These are phyloP conservation scores for Antechinus flavipes DNA, from an alignment of 2,113 vertebrate species.

Conservation along the genomic window DNA sequence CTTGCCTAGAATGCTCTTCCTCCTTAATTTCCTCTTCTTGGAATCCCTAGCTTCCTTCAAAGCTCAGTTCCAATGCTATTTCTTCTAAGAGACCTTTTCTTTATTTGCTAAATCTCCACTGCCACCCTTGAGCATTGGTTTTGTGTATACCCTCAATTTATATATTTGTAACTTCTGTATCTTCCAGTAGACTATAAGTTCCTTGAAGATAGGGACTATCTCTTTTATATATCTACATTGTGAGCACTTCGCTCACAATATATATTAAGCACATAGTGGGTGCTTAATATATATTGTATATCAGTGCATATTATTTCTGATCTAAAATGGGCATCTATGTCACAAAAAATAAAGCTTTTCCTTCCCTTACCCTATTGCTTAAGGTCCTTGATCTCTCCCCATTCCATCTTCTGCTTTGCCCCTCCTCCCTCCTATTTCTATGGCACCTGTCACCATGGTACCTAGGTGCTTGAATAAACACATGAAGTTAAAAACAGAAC, in stretches of 20 bases:
- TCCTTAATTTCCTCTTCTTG: background rate
- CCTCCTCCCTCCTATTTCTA: slow-evolving; percentile 27
- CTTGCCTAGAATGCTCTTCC: background rate
- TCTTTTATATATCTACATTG: background rate
- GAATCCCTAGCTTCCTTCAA: background rate
- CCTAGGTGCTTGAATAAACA: slow-evolving; percentile 30
- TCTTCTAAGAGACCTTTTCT: background rate
- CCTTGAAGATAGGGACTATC: background rate
- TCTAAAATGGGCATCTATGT: background rate
- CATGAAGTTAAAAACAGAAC: slow-evolving; percentile 23
- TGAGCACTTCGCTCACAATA: background rate
- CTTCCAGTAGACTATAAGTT: background rate
- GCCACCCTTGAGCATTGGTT: background rate
- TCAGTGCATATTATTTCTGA: background rate
- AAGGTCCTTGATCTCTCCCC: slow-evolving; percentile 14
- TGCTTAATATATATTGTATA: background rate
- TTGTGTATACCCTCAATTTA: background rate
- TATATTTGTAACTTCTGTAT: background rate
- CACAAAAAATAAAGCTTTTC: background rate
- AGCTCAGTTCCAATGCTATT: background rate
- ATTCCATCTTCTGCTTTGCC: background rate
- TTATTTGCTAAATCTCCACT: background rate
- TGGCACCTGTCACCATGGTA: slow-evolving; percentile 47
- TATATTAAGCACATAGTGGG: background rate
- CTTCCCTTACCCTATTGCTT: background rate